These are phyloP conservation scores for Phaethornis superciliosus DNA, from an alignment of 2,113 vertebrate genomes.

Conservation along the genomic window DNA sequence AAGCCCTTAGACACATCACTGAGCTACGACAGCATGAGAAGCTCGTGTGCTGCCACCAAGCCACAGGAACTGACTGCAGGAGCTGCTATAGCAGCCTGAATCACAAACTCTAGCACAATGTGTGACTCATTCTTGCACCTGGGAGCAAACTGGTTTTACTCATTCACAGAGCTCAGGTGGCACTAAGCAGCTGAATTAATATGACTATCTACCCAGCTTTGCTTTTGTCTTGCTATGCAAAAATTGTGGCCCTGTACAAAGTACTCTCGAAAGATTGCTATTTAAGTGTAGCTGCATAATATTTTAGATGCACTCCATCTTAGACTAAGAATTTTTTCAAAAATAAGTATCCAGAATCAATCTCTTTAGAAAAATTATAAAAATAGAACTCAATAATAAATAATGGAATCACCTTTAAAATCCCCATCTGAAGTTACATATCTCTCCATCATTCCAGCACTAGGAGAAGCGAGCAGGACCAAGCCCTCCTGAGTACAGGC, in stretches of 20 bases:
- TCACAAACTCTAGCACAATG: neutral
- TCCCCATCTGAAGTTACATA: neutral
- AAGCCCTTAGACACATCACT: neutral
- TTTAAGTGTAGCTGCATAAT: neutral
- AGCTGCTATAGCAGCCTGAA: rapidly evolving
- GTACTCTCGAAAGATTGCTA: neutral
- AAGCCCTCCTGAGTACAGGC: neutral
- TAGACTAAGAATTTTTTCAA: neutral
- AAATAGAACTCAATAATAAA: neutral
- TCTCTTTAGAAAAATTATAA: neutral
- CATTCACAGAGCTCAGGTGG: neutral
- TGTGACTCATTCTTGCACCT: neutral
- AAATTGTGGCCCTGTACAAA: neutral
- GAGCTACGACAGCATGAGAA: neutral
- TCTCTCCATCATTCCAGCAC: neutral
- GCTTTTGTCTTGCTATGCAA: neutral
- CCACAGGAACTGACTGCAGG: neutral
- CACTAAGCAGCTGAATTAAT: constrained; percentile 1
- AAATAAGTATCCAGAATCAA: neutral
- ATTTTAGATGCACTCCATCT: neutral
- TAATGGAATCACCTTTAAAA: neutral
- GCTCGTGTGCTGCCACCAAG: neutral
- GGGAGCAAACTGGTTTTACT: neutral
- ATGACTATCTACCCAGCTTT: neutral
- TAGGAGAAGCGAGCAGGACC: neutral